Base-by-base conservation (phyloP, 2,113 vertebrate genomes). In the Malurus alboscapulatus region DNA sequence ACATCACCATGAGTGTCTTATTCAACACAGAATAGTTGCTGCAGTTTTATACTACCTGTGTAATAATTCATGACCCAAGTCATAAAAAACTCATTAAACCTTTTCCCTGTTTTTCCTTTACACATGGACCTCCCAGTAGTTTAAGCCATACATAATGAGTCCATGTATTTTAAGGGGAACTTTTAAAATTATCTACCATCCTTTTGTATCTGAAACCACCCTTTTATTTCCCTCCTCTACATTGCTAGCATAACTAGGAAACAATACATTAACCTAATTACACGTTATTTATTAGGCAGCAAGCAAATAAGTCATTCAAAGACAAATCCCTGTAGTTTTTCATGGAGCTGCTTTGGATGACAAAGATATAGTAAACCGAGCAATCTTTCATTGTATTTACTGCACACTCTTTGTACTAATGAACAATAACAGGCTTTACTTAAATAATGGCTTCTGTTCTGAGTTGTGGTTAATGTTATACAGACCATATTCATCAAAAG, bases 211-310 rank as follows among this genome's bases (percentile, higher is more conserved):
- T 92, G 92, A 97, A 97, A 97, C 96, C 21, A 90, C 93, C 87
- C 92, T 96, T 97, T 97, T 97, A 96, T 97, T 97, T 97, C 74
- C 61, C 74, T 93, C 92, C 48, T 74, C 80, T 97, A 93, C 92
- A 88, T 92, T 95, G 89, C 81, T 94, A 97, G 68, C 87, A 93
- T 96, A 97, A 97, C 90, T 88, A 95, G 93, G 96, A 98, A 97
- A 97, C 96, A 97, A 97, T 97, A 97, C 96, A 97, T 98, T 98
- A 97, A 94, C 92, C 96, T 97, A 98, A 98, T 98, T 98, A 96
- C 94, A 93, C 91, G 92, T 97, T 98, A 98, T 98, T 98, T 98
- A 98, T 98, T 98, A 97, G 94, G 93, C 95, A 96, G 96, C 61
- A 97, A 98, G 92, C 77, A 98, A 97, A 97, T 97, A 98, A 98